Percentiles rank a stretch among this genome's conserved stretches.
These are phyloP conservation scores for Ellobium chinense DNA, from an alignment of 2,888 invertebrate genomes.

Conservation along the genomic window DNA sequence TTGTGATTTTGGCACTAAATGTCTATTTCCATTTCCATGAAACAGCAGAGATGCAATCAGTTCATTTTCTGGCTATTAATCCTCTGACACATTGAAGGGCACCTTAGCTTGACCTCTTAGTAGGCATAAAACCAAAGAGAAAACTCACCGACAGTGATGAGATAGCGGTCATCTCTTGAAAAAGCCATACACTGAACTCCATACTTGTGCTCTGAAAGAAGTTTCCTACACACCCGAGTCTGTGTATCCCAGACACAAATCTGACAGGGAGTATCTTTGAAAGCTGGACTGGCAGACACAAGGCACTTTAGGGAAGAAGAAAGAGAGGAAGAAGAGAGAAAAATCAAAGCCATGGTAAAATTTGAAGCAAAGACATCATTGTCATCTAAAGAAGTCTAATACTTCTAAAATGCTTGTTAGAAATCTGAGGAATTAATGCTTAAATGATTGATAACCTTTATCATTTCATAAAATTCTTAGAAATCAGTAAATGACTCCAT, in stretches of 20 bases:
- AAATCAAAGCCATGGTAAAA: not conserved
- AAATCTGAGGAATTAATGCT: no score
- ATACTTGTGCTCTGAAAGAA: constrained; percentile 70
- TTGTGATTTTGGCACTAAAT: no score
- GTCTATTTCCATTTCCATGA: no score
- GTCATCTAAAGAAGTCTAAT: not conserved
- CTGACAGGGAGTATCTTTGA: constrained; percentile 69
- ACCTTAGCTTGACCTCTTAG: no score
- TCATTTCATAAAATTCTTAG: no score
- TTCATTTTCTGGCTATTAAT: no score
- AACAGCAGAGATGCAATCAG: no score
- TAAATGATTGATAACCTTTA: no score
- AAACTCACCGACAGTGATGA: constrained; percentile 76
- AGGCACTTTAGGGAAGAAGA: constrained; percentile 61
- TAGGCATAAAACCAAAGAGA: no score
- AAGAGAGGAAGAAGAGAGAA: no score
- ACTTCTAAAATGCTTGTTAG: not conserved
- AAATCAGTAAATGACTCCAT: no score
- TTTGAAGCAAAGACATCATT: not conserved
- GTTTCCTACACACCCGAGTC: constrained; percentile 65
- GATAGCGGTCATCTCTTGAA: constrained; percentile 76
- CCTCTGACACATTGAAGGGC: no score
- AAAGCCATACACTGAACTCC: constrained; percentile 73
- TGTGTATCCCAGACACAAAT: constrained; percentile 77
- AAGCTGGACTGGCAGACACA: constrained; percentile 75